A percentile compares a stretch with the other conserved stretches of the same genome.
Conservation (phyloP, 1,140 invertebrate genomes). For the Aphidius gifuensis region DNA sequence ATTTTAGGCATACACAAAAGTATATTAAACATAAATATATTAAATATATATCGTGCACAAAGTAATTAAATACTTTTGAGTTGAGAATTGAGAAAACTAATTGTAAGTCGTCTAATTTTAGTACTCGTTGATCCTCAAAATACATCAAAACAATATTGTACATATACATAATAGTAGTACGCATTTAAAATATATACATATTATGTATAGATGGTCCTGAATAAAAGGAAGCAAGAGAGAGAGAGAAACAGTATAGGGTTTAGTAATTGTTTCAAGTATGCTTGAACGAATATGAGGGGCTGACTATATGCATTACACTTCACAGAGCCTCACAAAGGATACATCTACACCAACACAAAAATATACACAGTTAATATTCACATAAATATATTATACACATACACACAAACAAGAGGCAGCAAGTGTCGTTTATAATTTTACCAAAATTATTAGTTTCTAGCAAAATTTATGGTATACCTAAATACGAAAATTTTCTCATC, state of each 20-base stretch:
- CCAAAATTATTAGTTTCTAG: conserved; percentile 14
- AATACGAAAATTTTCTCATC: neutral
- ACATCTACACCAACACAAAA: neutral
- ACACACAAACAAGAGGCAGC: neutral
- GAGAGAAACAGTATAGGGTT: conserved; percentile 13
- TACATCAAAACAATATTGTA: neutral
- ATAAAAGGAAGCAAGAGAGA: conserved; percentile 5
- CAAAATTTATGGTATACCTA: neutral
- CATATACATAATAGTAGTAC: neutral
- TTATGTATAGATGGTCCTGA: conserved; percentile 7
- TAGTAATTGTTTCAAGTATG: conserved; percentile 24
- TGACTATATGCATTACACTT: neutral
- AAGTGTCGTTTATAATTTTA: conserved; percentile 21
- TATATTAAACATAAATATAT: no score
- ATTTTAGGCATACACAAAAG: no score
- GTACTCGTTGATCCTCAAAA: conserved; percentile 5
- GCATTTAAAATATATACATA: conserved; percentile 1
- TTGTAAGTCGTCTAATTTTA: conserved; percentile 22
- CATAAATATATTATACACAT: no score
- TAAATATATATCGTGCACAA: neutral
- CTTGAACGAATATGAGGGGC: conserved; percentile 3
- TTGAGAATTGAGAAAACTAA: conserved; percentile 18
- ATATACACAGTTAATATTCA: no score
- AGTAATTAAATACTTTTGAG: conserved; percentile 19
- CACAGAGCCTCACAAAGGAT: conserved; percentile 1